These are phyloP conservation scores for Periparus ater DNA, from an alignment of 2,797 vertebrate species.

Conservation along the genomic window DNA sequence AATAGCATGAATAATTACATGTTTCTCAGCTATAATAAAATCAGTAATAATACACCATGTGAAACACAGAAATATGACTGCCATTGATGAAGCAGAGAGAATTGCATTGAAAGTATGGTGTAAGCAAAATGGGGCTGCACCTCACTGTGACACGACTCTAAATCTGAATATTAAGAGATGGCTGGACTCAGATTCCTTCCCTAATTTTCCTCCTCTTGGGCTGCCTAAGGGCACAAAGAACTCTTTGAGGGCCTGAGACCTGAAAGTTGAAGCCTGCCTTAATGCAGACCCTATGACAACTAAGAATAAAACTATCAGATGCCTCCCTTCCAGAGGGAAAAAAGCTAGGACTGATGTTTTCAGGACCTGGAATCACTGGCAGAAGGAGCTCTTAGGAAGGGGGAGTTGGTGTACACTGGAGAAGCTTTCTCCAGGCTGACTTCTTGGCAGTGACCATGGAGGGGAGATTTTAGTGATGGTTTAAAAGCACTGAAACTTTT, in stretches of 20 bases:
- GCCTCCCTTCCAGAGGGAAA: not conserved
- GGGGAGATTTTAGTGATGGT: not conserved
- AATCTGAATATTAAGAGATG: not conserved
- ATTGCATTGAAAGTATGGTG: not conserved
- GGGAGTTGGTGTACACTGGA: not conserved
- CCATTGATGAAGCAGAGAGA: not conserved
- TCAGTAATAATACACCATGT: not conserved
- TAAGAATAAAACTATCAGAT: not conserved
- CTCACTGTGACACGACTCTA: not conserved
- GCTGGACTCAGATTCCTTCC: not conserved
- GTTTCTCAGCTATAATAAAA: constrained; percentile 22
- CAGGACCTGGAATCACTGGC: not conserved
- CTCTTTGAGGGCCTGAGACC: not conserved
- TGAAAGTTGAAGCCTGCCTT: not conserved
- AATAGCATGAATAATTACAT: not conserved
- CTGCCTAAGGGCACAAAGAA: not conserved
- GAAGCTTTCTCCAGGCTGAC: not conserved
- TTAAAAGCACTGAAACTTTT: not conserved
- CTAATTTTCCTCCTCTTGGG: not conserved
- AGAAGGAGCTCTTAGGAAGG: not conserved
- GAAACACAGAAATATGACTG: not conserved
- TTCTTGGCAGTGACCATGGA: not conserved
- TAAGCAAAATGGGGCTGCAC: not conserved
- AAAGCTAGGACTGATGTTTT: not conserved
- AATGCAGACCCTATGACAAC: not conserved